A percentile compares a stretch with the other conserved stretches of the same genome.
Evolutionary conservation across 2,797 vertebrate species (phyloP).

Genomic region (Enteromius argenteus): DNA sequence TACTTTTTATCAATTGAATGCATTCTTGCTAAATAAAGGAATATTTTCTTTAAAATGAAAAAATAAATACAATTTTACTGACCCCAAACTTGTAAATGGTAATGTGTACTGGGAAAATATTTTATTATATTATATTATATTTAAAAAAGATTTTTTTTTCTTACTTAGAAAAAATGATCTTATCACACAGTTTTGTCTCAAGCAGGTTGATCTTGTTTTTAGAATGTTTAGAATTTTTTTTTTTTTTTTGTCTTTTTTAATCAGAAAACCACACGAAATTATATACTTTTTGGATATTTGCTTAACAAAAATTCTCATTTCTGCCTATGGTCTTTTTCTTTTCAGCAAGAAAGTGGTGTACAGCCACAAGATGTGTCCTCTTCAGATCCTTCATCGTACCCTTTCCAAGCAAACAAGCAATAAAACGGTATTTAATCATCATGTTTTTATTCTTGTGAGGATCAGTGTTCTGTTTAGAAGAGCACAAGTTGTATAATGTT

Average conservation of each 20-base stretch:
- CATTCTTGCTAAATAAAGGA: too few relatives aligned
- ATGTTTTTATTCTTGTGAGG: background rate
- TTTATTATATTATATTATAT: background rate
- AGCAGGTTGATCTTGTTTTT: background rate
- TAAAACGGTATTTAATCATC: constrained; percentile 81
- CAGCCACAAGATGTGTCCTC: constrained; percentile 95
- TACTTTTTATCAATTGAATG: too few relatives aligned
- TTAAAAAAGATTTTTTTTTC: background rate
- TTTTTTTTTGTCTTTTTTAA: background rate
- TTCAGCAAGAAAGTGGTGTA: constrained; percentile 87
- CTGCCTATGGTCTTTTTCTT: constrained; percentile 15
- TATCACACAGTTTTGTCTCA: background rate
- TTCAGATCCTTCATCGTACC: constrained; percentile 96
- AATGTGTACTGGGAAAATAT: too few relatives aligned
- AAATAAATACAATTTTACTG: too few relatives aligned
- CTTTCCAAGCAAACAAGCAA: constrained; percentile 98
- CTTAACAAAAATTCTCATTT: background rate
- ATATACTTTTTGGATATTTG: background rate
- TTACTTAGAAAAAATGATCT: background rate
- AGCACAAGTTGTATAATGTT: constrained; percentile 2
- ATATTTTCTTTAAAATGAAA: too few relatives aligned
- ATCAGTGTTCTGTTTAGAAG: background rate
- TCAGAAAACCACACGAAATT: background rate
- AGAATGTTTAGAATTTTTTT: background rate
- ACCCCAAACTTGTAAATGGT: too few relatives aligned